These are phyloP conservation scores for Julus scandinavius DNA, from an alignment of 2,888 invertebrate species.

Conservation along the genomic window DNA sequence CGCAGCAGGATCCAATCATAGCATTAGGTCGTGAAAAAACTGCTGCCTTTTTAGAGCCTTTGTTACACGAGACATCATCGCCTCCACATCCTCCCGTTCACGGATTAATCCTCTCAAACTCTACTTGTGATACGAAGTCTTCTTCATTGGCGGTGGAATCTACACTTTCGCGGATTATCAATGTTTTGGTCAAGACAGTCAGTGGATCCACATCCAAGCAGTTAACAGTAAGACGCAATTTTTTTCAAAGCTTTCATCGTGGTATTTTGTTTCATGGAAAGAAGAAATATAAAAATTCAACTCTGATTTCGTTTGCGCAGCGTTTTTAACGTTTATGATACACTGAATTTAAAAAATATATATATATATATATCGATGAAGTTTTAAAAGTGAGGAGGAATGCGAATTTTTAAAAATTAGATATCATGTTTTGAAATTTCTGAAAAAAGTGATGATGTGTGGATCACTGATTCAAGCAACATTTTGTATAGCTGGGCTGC, in stretches of 20 bases:
- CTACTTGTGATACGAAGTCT: slow-evolving; percentile 68
- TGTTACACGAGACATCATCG: slow-evolving; percentile 63
- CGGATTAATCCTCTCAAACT: slow-evolving; percentile 57
- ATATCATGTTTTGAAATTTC: no score
- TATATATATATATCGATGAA: no score
- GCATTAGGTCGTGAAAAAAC: slow-evolving; percentile 68
- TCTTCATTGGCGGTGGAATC: slow-evolving; percentile 66
- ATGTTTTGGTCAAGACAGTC: slow-evolving; percentile 69
- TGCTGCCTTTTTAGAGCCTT: slow-evolving; percentile 63
- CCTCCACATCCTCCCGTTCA: slow-evolving; percentile 57
- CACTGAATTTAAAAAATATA: no score
- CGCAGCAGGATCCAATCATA: slow-evolving; percentile 71
- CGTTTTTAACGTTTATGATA: no score
- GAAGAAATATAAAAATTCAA: background rate
- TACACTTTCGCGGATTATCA: slow-evolving; percentile 71
- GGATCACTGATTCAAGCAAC: no score
- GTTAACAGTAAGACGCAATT: slow-evolving; percentile 71
- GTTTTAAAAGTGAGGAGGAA: no score
- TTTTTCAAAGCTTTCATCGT: background rate
- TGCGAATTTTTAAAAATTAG: no score
- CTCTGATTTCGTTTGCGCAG: no score
- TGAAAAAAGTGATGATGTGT: no score
- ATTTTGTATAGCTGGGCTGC: slow-evolving; percentile 71
- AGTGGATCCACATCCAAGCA: slow-evolving; percentile 75
- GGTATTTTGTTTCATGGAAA: no score